Base-by-base conservation (phyloP, 2,797 vertebrate species). In the Graptemys geographica region DNA sequence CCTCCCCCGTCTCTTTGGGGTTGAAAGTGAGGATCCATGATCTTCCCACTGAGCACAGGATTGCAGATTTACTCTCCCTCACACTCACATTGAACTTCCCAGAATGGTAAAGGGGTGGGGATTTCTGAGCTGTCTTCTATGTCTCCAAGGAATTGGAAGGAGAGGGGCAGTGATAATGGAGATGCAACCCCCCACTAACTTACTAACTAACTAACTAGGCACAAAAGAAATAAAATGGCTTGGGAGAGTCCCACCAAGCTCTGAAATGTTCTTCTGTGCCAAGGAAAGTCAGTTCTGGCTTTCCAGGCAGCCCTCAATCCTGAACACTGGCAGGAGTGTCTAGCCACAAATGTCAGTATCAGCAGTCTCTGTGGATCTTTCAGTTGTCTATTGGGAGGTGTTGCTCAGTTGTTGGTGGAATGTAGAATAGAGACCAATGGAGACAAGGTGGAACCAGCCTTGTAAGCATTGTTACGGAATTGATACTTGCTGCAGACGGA, bases 241-340 rank as follows among this genome's bases (percentile, higher is more conserved):
- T 65, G 31, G 9, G 19, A 62, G 16, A 87, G 69, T 27, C 55
- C 10, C 28, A 25, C 8, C 28, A 62, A 27, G 13, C 33, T 33
- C 84, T 51, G 4, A 65, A 72, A 18, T 72, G 13, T 55, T 76
- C 0, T 7, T 51, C 23, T 18, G 57, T 69, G 57, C 5, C 51
- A 15, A 11, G 18, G 10, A 15, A 11, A 12, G 10, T 62, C 83
- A 81, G 1, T 56, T 84, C 79, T 93, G 89, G 4, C 13, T 8
- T 0, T 89, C 31, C 49, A 2, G 0, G 81, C 56, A 8, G 31
- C 18, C 21, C 23, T 41, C 23, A 89, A 23, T 79, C 1, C 5
- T 19, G 23, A 9, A 41, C 37, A 11, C 6, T 12, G 69, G 23
- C 37, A 2, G 2, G 74, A 11, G 18, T 76, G 44, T 80, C 85